phyloP scores from a whole-genome alignment of 2,113 vertebrate species.

The Lathamus discolor region DNA sequence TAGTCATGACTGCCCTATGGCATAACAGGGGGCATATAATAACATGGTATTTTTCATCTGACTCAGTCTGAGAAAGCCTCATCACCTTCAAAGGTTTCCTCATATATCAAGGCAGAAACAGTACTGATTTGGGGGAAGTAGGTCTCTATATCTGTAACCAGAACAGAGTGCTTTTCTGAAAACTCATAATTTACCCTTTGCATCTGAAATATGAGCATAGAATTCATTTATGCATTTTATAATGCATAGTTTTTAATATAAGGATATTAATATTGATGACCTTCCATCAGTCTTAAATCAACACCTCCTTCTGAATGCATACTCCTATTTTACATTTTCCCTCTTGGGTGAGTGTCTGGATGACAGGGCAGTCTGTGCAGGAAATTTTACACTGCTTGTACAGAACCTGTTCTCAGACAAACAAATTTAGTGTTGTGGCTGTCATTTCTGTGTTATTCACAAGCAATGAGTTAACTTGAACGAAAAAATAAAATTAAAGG shows the following conservation, averaged over 20 bases:
- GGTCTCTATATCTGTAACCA: not conserved
- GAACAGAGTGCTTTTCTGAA: not conserved
- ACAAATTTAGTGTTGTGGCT: not conserved
- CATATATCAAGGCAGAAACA: not conserved
- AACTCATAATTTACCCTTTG: not conserved
- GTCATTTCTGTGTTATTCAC: not conserved
- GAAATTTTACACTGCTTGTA: not conserved
- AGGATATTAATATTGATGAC: not conserved
- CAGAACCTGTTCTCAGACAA: not conserved
- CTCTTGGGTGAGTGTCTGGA: not conserved
- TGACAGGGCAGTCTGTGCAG: not conserved
- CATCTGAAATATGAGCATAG: not conserved
- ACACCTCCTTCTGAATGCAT: not conserved
- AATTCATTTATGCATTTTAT: not conserved
- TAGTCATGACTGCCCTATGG: fast-evolving
- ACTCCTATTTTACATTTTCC: not conserved
- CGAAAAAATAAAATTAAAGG: not conserved
- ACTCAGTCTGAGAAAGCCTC: not conserved
- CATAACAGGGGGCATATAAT: not conserved
- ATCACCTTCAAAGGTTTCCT: not conserved
- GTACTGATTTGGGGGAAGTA: not conserved
- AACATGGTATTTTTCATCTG: not conserved
- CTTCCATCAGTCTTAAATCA: not conserved
- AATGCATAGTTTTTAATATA: not conserved
- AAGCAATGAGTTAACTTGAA: not conserved